A percentile compares a stretch with the other conserved stretches of the same genome.
These are phyloP conservation scores for Myzus persicae DNA, from an alignment of 1,140 invertebrate genomes.

Conservation along the genomic window DNA sequence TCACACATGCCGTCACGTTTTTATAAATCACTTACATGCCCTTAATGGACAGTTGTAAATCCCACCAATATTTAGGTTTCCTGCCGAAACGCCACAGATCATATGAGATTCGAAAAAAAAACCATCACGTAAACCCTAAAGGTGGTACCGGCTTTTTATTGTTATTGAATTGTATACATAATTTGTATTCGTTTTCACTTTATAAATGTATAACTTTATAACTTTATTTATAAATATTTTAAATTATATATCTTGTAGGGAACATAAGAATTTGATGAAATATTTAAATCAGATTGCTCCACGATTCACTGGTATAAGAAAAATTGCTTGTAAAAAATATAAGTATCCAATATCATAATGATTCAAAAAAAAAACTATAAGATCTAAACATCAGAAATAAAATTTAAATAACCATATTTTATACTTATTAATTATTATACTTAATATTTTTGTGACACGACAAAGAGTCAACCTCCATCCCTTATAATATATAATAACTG, in stretches of 20 bases:
- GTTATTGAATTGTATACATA: not conserved
- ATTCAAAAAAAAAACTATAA: not conserved
- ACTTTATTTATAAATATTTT: too few species aligned
- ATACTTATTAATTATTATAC: not conserved
- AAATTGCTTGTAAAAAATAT: not conserved
- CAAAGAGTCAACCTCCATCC: not conserved
- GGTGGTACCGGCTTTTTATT: not conserved
- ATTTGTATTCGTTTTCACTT: not conserved
- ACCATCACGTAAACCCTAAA: not conserved
- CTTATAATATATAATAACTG: not conserved
- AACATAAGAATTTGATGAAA: too few species aligned
- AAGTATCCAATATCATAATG: too few species aligned
- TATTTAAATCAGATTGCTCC: not conserved
- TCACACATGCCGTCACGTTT: not conserved
- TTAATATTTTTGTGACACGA: not conserved
- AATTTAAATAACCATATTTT: not conserved
- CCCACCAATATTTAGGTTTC: not conserved
- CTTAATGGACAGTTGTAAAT: not conserved
- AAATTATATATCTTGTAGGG: not conserved
- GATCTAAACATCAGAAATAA: not conserved
- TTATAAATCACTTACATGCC: not conserved
- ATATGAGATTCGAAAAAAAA: not conserved
- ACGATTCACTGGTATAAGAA: not conserved
- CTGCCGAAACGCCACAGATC: not conserved
- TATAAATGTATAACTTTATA: too few species aligned